Conservation (phyloP, 2,113 vertebrate genomes). For the Anseranas semipalmata region DNA sequence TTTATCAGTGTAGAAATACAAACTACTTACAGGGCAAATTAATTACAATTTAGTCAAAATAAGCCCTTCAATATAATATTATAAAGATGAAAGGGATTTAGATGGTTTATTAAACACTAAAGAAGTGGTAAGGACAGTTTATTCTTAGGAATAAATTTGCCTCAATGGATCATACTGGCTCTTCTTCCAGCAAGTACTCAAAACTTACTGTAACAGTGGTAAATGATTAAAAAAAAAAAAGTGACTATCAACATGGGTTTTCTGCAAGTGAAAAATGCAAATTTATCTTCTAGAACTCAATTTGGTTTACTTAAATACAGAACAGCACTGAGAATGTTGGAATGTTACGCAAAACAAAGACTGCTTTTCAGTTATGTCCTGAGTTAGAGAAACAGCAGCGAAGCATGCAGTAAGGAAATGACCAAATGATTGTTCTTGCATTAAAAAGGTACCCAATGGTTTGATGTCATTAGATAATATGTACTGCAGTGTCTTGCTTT, state of each 20-base stretch:
- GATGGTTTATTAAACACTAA: background rate
- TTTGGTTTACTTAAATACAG: background rate
- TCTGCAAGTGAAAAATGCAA: background rate
- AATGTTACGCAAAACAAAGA: background rate
- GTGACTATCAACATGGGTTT: background rate
- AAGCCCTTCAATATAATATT: background rate
- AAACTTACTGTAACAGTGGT: background rate
- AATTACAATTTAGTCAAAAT: background rate
- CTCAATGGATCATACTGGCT: background rate
- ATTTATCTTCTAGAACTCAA: background rate
- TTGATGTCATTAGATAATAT: background rate
- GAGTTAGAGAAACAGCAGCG: background rate
- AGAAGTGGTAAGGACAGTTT: background rate
- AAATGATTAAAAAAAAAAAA: background rate
- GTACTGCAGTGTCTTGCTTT: accelerated
- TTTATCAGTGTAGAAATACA: background rate
- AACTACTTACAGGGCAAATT: background rate
- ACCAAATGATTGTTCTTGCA: background rate
- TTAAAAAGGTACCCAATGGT: background rate
- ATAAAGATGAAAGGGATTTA: background rate
- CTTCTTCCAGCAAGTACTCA: background rate
- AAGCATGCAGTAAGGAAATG: background rate
- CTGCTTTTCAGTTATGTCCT: background rate
- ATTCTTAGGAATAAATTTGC: background rate
- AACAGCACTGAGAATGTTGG: background rate